Evolutionary conservation across 1,140 invertebrate genomes (phyloP).

Genomic region (Homarus americanus): DNA sequence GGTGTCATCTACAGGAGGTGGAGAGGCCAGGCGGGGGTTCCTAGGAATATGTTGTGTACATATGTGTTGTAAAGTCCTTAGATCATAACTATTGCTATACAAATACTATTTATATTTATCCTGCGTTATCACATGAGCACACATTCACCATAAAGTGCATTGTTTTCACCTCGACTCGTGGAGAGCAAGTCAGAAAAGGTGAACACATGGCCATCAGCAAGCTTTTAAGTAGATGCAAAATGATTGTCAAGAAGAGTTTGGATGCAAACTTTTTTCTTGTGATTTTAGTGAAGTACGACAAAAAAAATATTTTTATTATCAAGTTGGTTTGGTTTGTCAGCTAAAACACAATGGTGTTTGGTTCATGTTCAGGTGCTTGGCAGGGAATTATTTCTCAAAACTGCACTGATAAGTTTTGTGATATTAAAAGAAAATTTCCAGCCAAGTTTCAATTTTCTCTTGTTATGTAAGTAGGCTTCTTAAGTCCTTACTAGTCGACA

Average conservation of each 20-base stretch:
- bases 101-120: slow-evolving; percentile 74
- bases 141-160: slow-evolving; percentile 72
- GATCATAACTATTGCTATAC: slow-evolving; percentile 71
- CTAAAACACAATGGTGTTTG: slow-evolving; percentile 66
- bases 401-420: slow-evolving; percentile 51
- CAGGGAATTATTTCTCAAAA: slow-evolving; percentile 44
- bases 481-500: slow-evolving; percentile 74
- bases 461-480: slow-evolving; percentile 66
- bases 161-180: slow-evolving; percentile 55
- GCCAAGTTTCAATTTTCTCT: slow-evolving; percentile 56
- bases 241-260: slow-evolving; percentile 52
- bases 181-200: slow-evolving; percentile 52
- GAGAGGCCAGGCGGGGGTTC: slow-evolving; percentile 37
- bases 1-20: not conserved
- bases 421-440: slow-evolving; percentile 48
- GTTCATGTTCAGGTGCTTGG: slow-evolving; percentile 58
- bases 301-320: slow-evolving; percentile 64
- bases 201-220: slow-evolving; percentile 47
- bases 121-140: slow-evolving; percentile 71
- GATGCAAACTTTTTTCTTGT: slow-evolving; percentile 69
- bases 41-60: slow-evolving; percentile 63
- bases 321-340: slow-evolving; percentile 59
- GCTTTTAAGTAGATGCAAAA: slow-evolving; percentile 47
- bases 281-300: slow-evolving; percentile 49
- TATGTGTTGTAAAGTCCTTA: slow-evolving; percentile 73